Base-by-base conservation (phyloP, 2,797 vertebrate genomes). In the Crax fasciolata region DNA sequence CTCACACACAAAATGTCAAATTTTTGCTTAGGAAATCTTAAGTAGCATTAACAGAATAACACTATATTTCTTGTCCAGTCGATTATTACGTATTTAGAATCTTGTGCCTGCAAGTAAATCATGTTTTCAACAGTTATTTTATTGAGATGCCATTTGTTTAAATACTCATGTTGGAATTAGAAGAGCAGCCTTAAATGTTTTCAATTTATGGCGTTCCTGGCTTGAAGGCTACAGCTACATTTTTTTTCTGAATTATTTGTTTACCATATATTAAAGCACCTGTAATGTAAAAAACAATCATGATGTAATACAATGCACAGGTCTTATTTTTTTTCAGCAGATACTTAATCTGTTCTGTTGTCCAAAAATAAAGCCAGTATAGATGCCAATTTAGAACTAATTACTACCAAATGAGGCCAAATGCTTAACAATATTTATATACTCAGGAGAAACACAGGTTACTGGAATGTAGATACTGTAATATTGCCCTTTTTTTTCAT, bases 391-490 rank as follows among this genome's bases (percentile, higher is more conserved):
- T 89, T 24, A 81, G 58, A 84, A 73, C 3, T 43, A 73, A 67
- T 86, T 81, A 30, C 24, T 48, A 65, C 17, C 58, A 78, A 93
- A 87, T 51, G 20, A 88, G 88, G 13, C 32, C 63, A 88, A 93
- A 43, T 46, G 21, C 55, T 70, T 95, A 59, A 18, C 35, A 78
- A 54, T 89, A 81, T 68, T 87, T 83, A 49, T n/a, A 7, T 73
- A 67, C 35, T 73, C 20, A 35, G 68, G 32, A 58, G 55, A 73
- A 58, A 57, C 28, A 73, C 21, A 24, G 12, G 25, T 83, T 95
- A 68, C 68, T 89, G 39, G 11, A 68, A 49, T 72, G n/a, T 21
- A 32, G 57, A 2, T 80, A 38, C 11, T 61, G 23, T 87, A 84
- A 65, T 5, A 6, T 88, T 71, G 84, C 28, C 52, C 20, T 54